phyloP scores from a whole-genome alignment of 2,797 vertebrate species.

The Phylloscopus collybita region DNA sequence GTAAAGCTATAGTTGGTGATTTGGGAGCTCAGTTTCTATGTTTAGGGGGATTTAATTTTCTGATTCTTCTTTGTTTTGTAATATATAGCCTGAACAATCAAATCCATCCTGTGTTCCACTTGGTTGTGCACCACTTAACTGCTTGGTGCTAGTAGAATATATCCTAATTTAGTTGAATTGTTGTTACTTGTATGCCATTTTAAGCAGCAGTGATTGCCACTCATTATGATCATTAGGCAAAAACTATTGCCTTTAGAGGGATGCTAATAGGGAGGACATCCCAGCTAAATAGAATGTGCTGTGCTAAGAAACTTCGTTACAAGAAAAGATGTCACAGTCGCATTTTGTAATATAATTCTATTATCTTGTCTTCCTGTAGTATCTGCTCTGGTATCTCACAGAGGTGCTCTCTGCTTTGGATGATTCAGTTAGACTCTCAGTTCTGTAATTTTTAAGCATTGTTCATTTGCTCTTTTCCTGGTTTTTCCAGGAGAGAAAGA shows the following conservation, averaged over 20 bases:
- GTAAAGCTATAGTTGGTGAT: neutral
- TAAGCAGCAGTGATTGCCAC: slow-evolving; percentile 52
- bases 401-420: neutral
- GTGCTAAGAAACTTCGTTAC: neutral
- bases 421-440: neutral
- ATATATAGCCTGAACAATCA: neutral
- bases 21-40: neutral
- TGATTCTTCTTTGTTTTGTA: slow-evolving; percentile 9
- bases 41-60: neutral
- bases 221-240: slow-evolving; percentile 39
- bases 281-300: slow-evolving; percentile 34
- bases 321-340: neutral
- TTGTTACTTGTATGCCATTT: slow-evolving; percentile 50
- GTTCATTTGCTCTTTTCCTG: neutral
- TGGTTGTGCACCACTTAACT: slow-evolving; percentile 59
- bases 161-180: slow-evolving; percentile 60
- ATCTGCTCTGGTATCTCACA: slow-evolving; percentile 3
- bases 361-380: neutral
- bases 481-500: slow-evolving; percentile 11
- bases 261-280: slow-evolving; percentile 4
- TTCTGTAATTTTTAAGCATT: neutral
- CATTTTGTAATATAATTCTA: neutral
- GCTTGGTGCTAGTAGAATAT: slow-evolving; percentile 20
- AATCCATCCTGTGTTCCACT: neutral
- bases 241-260: slow-evolving; percentile 33